Base-by-base conservation (phyloP, 1,140 invertebrate species). In the Diorhabda elongata region DNA sequence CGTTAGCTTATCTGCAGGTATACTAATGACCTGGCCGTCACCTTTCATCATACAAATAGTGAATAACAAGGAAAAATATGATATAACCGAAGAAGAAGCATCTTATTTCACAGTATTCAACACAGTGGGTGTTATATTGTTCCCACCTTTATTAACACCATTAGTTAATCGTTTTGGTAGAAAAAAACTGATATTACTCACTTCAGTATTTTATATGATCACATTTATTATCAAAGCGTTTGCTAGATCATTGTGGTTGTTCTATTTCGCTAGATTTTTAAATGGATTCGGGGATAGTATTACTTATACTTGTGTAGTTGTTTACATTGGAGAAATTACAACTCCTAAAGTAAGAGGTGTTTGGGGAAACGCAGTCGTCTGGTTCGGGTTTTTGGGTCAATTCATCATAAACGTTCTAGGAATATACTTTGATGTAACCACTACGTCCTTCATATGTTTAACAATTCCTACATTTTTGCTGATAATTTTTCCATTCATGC, bases 401-500 rank as follows among this genome's bases (percentile, higher is more conserved):
- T 52, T 52, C 4, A 2, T 52, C 47, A 52, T 52, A 3, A 52
- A 52, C 4, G 47, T 52, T 0, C n/a, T 52, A 52, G 47, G 47
- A 3, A 8, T 52, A 52, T 52, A 52, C 4, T 52, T 6, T 52
- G n/a, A n/a, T n/a, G 47, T 52, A 2, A 52, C 4, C 6, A n/a
- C n/a, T 4, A n/a, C 47, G 6, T 52, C 47, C n/a, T 4, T 52
- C 2, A 4, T 52, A 8, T 52, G 47, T 52, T 6, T n/a, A 52
- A 4, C n/a, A 52, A 8, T 52, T 52, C 47, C 47, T 3, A 4
- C n/a, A 52, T 8, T 52, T 8, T 52, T 52, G 2, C 11, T 61
- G 8, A 8, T 63, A 8, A 3, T 63, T 60, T 71, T 71, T 58
- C 45, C 47, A 26, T 68, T 64, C 58, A 67, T 73, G 75, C 64